Conservation (phyloP, 2,113 vertebrate species). For the Brienomyrus longianalis region DNA sequence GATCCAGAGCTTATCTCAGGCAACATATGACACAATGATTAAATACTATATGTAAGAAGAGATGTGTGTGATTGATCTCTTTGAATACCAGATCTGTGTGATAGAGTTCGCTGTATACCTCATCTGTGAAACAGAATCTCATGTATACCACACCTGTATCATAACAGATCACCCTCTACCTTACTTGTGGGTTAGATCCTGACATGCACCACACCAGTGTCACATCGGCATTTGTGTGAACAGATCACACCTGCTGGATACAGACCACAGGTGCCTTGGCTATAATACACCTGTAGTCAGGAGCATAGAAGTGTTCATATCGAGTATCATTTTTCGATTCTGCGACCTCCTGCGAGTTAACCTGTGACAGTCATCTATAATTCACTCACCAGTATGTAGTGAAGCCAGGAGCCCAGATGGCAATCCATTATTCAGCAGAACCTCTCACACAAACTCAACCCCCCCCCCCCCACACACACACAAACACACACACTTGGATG, state of each 20-base stretch:
- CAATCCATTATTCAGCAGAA: constrained; percentile 14
- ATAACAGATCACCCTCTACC: background rate
- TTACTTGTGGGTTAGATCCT: background rate
- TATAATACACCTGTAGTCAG: background rate
- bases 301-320: background rate
- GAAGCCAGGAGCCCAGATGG: background rate
- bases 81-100: background rate
- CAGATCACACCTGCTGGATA: background rate
- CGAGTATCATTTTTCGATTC: background rate
- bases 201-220: background rate
- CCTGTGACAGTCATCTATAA: constrained; percentile 23
- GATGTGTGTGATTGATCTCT: background rate
- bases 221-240: background rate
- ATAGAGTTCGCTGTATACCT: background rate
- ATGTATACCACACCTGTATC: background rate
- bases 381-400: constrained; percentile 17
- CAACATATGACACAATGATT: background rate
- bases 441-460: background rate
- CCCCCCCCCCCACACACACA: background rate
- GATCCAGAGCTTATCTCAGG: background rate
- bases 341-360: background rate
- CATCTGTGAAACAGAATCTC: background rate
- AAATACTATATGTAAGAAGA: background rate
- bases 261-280: background rate
- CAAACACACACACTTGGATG: background rate